Evolutionary conservation across 2,888 invertebrate species (phyloP).

Genomic region (Ochropacha duplaris): DNA sequence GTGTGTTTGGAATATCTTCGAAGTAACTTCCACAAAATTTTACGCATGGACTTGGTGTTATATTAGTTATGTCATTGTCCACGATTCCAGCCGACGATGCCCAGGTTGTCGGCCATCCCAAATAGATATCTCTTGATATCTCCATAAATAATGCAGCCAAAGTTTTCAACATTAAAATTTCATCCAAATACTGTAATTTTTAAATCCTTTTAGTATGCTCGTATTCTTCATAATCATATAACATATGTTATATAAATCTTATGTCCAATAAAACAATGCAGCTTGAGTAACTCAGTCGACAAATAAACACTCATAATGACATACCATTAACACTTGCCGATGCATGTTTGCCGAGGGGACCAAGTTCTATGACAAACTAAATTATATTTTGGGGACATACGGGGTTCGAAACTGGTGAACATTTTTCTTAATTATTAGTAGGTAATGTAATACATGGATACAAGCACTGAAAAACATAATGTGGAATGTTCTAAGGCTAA

Average conservation of each 20-base stretch:
- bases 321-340: constrained; percentile 53
- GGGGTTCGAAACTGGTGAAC: constrained; percentile 2
- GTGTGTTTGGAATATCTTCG: not conserved
- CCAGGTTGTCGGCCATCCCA: too few species aligned
- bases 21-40: not conserved
- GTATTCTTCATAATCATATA: not conserved
- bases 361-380: constrained; percentile 48
- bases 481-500: too few species aligned
- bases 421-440: not conserved
- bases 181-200: too few species aligned
- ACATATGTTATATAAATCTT: not conserved
- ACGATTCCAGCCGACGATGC: too few species aligned
- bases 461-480: too few species aligned
- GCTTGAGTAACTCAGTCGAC: not conserved
- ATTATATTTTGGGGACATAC: constrained; percentile 36
- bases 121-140: too few species aligned
- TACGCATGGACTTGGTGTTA: too few species aligned
- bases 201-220: too few species aligned
- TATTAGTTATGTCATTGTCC: too few species aligned
- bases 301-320: constrained; percentile 37
- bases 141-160: too few species aligned
- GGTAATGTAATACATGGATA: too few species aligned
- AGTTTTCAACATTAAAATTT: too few species aligned
- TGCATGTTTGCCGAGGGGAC: constrained; percentile 49
- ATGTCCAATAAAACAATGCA: not conserved